These are phyloP conservation scores for Papilio elwesi DNA, from an alignment of 2,888 invertebrate species.

Conservation along the genomic window DNA sequence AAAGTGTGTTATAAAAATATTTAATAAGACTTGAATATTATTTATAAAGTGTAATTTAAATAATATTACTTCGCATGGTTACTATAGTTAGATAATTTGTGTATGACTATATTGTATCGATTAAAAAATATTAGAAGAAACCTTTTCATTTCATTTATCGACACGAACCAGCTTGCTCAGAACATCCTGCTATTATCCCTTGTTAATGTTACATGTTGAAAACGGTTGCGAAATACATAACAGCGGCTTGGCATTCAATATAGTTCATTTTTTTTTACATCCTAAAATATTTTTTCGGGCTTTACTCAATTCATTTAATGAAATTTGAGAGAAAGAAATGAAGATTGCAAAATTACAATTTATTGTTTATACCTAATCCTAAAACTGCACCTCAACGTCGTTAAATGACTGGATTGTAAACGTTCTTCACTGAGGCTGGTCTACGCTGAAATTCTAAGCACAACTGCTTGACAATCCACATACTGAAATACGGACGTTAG, in stretches of 20 bases:
- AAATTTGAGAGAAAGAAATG: neutral
- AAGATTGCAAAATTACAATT: neutral
- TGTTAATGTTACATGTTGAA: neutral
- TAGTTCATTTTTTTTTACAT: too few relatives aligned
- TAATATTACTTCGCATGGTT: constrained; percentile 63
- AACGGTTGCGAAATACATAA: neutral
- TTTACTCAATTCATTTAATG: too few relatives aligned
- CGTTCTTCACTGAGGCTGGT: too few relatives aligned
- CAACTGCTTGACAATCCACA: too few relatives aligned
- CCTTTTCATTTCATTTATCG: constrained; percentile 55
- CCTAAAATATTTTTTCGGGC: too few relatives aligned
- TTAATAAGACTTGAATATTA: constrained; percentile 45
- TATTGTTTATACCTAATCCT: neutral
- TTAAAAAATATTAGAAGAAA: constrained; percentile 54
- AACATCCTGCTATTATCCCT: neutral
- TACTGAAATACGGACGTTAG: neutral
- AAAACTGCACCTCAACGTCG: too few relatives aligned
- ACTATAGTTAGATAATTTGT: constrained; percentile 54
- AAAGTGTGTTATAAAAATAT: constrained; percentile 39
- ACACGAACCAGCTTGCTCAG: neutral
- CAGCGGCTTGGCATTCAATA: too few relatives aligned
- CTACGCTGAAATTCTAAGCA: too few relatives aligned
- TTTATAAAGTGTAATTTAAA: constrained; percentile 51
- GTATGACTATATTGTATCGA: constrained; percentile 51
- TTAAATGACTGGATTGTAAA: too few relatives aligned